phyloP scores from a whole-genome alignment of 1,140 invertebrate genomes.

The Kradibia gibbosae region DNA sequence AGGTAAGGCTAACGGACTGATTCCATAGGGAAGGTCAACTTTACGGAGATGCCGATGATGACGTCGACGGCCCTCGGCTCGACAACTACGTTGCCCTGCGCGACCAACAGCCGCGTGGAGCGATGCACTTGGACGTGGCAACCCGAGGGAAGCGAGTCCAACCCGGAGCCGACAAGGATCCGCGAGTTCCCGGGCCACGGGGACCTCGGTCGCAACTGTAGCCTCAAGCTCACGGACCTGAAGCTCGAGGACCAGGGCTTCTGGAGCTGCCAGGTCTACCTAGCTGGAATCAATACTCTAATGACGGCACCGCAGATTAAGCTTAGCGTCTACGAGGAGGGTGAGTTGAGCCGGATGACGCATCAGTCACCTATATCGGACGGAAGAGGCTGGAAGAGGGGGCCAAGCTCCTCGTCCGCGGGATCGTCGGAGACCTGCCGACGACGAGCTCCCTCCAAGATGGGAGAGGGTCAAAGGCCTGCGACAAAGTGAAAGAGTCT shows the following conservation, averaged over 20 bases:
- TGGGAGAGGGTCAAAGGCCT: background rate
- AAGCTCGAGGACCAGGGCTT: constrained; percentile 65
- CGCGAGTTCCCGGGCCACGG: constrained; percentile 66
- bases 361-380: too few species aligned
- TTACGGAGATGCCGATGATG: constrained; percentile 64
- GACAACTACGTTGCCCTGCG: constrained; percentile 62
- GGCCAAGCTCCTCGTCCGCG: too few species aligned
- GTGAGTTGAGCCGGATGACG: constrained; percentile 50
- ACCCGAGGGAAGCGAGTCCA: constrained; percentile 53
- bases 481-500: background rate
- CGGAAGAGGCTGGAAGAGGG: too few species aligned
- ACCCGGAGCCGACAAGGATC: constrained; percentile 56
- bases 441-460: background rate
- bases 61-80: constrained; percentile 62
- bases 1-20: too few species aligned
- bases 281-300: constrained; percentile 59
- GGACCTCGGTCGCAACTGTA: constrained; percentile 67
- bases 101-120: constrained; percentile 65
- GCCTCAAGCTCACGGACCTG: constrained; percentile 59
- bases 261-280: constrained; percentile 67
- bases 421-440: too few species aligned
- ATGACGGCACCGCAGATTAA: constrained; percentile 59
- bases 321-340: constrained; percentile 66
- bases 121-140: constrained; percentile 69
- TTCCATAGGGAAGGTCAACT: constrained; percentile 62